phyloP scores from a whole-genome alignment of 1,140 invertebrate species.

The Frieseomelitta varia region DNA sequence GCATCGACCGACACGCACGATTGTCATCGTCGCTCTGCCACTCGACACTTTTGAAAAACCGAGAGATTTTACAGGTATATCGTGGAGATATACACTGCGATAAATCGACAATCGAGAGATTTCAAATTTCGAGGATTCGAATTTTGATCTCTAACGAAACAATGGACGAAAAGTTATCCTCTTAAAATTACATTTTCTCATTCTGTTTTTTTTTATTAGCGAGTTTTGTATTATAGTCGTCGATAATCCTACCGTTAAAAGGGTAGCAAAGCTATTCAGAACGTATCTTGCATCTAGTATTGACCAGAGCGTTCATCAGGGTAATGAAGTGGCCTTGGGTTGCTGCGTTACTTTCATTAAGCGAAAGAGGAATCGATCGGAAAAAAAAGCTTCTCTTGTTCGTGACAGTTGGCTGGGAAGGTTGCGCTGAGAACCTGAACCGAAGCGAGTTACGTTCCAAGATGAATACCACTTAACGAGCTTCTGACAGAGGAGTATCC shows the following conservation, averaged over 20 bases:
- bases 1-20: not conserved
- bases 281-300: conserved; percentile 13
- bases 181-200: too few relatives aligned
- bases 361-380: not conserved
- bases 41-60: not conserved
- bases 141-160: not conserved
- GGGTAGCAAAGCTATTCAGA: conserved; percentile 27
- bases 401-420: too few relatives aligned
- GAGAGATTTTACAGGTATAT: not conserved
- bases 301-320: not conserved
- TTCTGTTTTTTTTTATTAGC: not conserved
- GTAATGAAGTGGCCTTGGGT: conserved; percentile 15
- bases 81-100: not conserved
- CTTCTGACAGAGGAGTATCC: not conserved
- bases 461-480: conserved; percentile 1
- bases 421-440: not conserved
- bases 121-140: not conserved
- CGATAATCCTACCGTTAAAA: not conserved
- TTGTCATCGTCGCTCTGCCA: not conserved
- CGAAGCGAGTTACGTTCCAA: not conserved
- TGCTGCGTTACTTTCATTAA: not conserved
- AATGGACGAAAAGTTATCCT: too few relatives aligned
- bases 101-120: not conserved
- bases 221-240: not conserved
- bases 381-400: not conserved